A percentile compares a stretch with the other conserved stretches of the same genome.
Conservation (phyloP, 2,113 vertebrate species). For the Anthoscopus minutus region DNA sequence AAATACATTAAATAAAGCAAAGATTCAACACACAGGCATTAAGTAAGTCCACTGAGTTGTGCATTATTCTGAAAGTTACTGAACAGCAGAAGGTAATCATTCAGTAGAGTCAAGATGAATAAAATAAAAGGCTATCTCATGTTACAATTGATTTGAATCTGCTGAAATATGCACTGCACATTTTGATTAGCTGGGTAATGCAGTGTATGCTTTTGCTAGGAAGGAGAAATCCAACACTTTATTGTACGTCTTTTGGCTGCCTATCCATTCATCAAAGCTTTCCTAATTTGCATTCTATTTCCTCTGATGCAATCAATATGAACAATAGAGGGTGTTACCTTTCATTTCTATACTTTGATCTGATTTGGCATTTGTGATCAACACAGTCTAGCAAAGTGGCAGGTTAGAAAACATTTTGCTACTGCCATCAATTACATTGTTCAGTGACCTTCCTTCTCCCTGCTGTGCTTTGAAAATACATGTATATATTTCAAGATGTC, state of each 20-base stretch:
- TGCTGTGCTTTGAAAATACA: slow-evolving; percentile 48
- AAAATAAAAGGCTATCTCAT: slow-evolving; percentile 66
- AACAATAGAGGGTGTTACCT: slow-evolving; percentile 46
- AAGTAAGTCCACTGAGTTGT: slow-evolving; percentile 32
- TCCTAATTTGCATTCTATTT: slow-evolving; percentile 58
- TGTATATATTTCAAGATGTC: slow-evolving; percentile 50
- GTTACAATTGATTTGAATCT: slow-evolving; percentile 69
- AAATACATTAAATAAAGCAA: slow-evolving; percentile 38
- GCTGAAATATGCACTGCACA: slow-evolving; percentile 35
- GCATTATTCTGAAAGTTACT: slow-evolving; percentile 48
- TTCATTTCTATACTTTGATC: slow-evolving; percentile 48
- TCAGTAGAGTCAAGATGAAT: slow-evolving; percentile 58
- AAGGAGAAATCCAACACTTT: background rate
- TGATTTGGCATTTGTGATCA: slow-evolving; percentile 32
- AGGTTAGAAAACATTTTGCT: slow-evolving; percentile 32
- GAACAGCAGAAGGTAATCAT: slow-evolving; percentile 60
- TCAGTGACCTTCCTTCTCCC: slow-evolving; percentile 44
- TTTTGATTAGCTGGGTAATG: slow-evolving; percentile 47
- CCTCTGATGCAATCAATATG: slow-evolving; percentile 39
- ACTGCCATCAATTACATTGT: slow-evolving; percentile 42
- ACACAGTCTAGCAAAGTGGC: background rate
- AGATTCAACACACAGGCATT: background rate
- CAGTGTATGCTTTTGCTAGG: background rate
- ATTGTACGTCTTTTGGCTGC: slow-evolving; percentile 28
- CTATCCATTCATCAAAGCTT: slow-evolving; percentile 54